Conservation (phyloP, 1,140 invertebrate species). For the Cherax quadricarinatus region DNA sequence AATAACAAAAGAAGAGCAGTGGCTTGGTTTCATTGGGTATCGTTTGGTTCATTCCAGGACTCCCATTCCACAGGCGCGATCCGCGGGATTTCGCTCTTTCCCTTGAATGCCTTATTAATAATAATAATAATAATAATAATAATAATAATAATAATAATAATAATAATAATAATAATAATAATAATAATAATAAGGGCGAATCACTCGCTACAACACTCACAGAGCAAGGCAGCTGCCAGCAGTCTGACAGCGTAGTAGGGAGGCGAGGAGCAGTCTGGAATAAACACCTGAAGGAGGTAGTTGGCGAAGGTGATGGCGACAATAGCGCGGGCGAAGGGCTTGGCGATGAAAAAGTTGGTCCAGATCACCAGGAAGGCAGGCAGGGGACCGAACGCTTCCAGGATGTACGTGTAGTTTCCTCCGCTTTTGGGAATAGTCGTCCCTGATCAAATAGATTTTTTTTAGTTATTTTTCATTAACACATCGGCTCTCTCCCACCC, state of each 20-base stretch:
- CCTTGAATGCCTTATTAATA: no score
- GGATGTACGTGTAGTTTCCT: constrained; percentile 95
- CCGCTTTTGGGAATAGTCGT: constrained; percentile 87
- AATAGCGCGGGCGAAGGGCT: constrained; percentile 91
- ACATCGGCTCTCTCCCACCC: no score
- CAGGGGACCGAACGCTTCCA: constrained; percentile 92
- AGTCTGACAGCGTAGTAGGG: constrained; percentile 82
- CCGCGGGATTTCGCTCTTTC: no score
- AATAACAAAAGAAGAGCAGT: no score
- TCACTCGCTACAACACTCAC: background rate
- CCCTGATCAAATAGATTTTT: constrained; percentile 72
- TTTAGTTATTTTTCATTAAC: no score
- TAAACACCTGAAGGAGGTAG: constrained; percentile 91
- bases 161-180: no score
- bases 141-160: no score
- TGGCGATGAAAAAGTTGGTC: constrained; percentile 83
- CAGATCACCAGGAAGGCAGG: constrained; percentile 96
- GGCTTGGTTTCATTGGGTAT: no score
- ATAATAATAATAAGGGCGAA: no score
- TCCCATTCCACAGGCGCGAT: no score
- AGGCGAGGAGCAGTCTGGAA: constrained; percentile 81
- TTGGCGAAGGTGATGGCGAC: constrained; percentile 93
- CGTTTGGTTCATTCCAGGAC: no score
- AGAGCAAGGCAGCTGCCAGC: constrained; percentile 81
- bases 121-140: no score